These are phyloP conservation scores for Brachirus orientalis DNA, from an alignment of 2,113 vertebrate genomes.

Conservation along the genomic window DNA sequence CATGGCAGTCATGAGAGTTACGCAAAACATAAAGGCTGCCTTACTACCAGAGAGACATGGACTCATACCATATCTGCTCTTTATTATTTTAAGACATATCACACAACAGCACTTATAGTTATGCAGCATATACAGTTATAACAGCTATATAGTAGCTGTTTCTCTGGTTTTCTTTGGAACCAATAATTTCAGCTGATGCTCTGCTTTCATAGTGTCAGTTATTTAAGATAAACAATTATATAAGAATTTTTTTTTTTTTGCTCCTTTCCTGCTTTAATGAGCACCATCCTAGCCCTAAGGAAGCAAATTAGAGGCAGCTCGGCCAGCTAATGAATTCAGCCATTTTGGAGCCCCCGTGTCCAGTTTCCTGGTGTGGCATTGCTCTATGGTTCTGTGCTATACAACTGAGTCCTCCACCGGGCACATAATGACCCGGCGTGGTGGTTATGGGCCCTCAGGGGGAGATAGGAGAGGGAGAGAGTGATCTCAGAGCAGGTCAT, in stretches of 20 bases:
- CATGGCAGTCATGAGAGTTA: conserved; percentile 69
- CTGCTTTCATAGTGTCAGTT: conserved; percentile 42
- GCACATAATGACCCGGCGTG: conserved; percentile 82
- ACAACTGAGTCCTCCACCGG: conserved; percentile 78
- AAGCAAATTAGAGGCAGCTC: conserved; percentile 75
- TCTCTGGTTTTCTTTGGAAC: conserved; percentile 55
- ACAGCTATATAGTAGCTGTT: conserved; percentile 6
- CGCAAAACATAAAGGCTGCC: conserved; percentile 56
- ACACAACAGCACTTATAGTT: conserved; percentile 15
- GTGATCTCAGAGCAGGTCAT: conserved; percentile 80
- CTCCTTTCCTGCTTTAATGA: conserved; percentile 70
- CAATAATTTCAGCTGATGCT: conserved; percentile 64
- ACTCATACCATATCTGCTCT: conserved; percentile 3
- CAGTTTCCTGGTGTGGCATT: conserved; percentile 61
- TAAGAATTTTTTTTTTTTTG: conserved; percentile 40
- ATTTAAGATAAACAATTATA: conserved; percentile 77
- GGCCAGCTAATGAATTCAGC: conserved; percentile 76
- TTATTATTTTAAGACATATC: conserved; percentile 14
- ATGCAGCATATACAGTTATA: conserved; percentile 1
- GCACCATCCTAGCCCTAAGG: conserved; percentile 69
- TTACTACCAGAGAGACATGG: conserved; percentile 45
- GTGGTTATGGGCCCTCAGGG: conserved; percentile 82
- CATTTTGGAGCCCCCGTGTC: conserved; percentile 75
- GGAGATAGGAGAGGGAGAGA: conserved; percentile 69
- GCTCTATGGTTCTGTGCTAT: conserved; percentile 60